Evolutionary conservation across 2,113 vertebrate genomes (phyloP), one percentile per base, ranked within the genome.

Genomic region (Tychaedon coryphoeus): DNA sequence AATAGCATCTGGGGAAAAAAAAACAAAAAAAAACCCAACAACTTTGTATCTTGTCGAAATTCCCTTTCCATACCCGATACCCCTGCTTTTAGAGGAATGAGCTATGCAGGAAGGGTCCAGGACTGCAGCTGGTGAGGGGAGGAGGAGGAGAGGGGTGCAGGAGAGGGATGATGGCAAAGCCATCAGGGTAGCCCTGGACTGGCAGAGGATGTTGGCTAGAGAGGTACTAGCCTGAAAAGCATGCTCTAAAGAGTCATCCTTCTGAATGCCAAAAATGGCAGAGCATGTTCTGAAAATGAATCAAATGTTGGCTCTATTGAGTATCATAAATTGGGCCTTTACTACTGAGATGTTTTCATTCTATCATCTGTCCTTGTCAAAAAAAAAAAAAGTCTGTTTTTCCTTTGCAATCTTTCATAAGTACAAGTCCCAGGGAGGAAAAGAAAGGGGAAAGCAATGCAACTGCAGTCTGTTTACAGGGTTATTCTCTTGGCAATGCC

Each of bases 401-500:
- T 80, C n/a, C 74, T 91, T 85, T 79, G 47, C 66, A 66, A 24
- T 94, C 64, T 61, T 93, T 94, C 3, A 0, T 86, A 70, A 91
- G 34, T 86, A 53, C 73, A 75, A 66, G 61, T 85, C 62, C 43
- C 70, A 65, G 50, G 42, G 82, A 94, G 70, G 50, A 86, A 61
- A 77, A 89, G 47, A 82, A 87, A 93, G 82, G 72, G 87, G 43
- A 67, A 84, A 56, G 82, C 40, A 82, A 29, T 86, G 64, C 70
- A 94, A 74, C 62, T 72, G 64, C 67, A 57, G 54, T 73, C 91
- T 86, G 72, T 86, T 94, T 77, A 92, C 75, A 85, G 86, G 84
- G 92, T 96, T 96, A 95, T 97, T 92, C 84, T 89, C 57, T 73
- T 94, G 93, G 95, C 92, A 79, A 65, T 75, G 90, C 81, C 86